Conservation (phyloP, 2,113 vertebrate genomes). For the Rhizomys pruinosus region DNA sequence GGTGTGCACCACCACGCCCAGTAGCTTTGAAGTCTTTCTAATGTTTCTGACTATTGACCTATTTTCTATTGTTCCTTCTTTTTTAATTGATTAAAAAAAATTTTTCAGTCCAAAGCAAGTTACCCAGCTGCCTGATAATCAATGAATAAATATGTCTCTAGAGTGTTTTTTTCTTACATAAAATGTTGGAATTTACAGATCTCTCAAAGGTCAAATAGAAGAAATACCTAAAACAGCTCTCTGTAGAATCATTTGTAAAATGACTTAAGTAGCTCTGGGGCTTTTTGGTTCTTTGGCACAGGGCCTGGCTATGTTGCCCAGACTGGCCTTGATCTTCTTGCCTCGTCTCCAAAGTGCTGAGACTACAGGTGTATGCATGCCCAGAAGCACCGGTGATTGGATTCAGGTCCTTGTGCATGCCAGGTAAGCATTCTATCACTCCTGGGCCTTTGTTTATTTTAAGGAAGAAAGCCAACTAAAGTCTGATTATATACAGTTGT, state of each 20-base stretch:
- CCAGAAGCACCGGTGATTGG: background rate
- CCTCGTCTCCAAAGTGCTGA: too few species aligned
- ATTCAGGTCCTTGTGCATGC: background rate
- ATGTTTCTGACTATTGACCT: background rate
- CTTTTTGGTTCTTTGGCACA: background rate
- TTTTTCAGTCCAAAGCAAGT: background rate
- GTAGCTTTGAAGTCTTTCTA: conserved; percentile 23
- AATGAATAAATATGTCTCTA: conserved; percentile 8
- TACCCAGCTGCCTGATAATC: conserved; percentile 3
- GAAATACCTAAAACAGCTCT: conserved; percentile 20
- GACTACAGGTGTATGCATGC: background rate
- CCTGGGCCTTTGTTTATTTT: background rate
- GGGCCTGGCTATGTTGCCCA: background rate
- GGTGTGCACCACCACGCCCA: background rate
- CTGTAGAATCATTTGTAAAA: conserved; percentile 47
- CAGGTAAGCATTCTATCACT: background rate
- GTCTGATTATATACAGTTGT: background rate
- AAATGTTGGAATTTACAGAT: conserved; percentile 51
- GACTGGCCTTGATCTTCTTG: background rate
- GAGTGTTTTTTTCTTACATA: conserved; percentile 5
- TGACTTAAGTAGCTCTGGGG: background rate
- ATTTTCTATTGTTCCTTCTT: background rate
- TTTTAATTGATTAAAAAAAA: conserved; percentile 27
- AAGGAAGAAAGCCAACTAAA: background rate
- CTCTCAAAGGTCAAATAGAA: background rate